Conservation (phyloP, 2,113 vertebrate genomes). For the Myxocyprinus asiaticus region DNA sequence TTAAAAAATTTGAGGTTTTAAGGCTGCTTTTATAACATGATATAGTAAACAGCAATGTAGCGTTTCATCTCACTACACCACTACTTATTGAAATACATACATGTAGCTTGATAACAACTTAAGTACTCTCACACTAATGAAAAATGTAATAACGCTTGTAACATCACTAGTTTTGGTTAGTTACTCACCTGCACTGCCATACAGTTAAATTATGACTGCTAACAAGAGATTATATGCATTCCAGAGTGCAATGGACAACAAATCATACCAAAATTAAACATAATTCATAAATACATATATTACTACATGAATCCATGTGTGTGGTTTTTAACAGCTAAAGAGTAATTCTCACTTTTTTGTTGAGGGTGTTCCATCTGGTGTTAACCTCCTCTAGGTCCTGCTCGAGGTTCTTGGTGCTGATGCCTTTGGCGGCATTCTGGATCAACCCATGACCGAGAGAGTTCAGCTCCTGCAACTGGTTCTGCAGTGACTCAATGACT, state of each 20-base stretch:
- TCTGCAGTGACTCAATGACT: slow-evolving; percentile 89
- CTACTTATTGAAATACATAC: no score
- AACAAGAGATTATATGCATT: no score
- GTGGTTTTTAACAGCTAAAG: neutral
- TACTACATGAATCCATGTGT: neutral
- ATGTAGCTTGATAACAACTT: no score
- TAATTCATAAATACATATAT: no score
- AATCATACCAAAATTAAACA: no score
- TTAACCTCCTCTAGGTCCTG: slow-evolving; percentile 86
- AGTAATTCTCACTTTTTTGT: slow-evolving; percentile 86
- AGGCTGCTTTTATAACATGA: no score
- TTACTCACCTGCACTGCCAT: slow-evolving; percentile 15
- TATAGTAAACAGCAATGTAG: no score
- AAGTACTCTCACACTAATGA: neutral
- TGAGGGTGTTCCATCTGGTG: slow-evolving; percentile 91
- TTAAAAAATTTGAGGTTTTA: no score
- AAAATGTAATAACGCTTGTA: neutral
- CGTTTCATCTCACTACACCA: no score
- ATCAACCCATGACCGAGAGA: slow-evolving; percentile 91
- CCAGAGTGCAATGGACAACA: neutral
- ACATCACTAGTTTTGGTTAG: neutral
- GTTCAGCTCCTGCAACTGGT: slow-evolving; percentile 88
- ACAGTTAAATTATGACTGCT: neutral
- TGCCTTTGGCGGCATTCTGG: slow-evolving; percentile 88
- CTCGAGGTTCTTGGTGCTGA: slow-evolving; percentile 84